Conservation (phyloP, 2,113 vertebrate species). For the Cyphomyrus plagiostoma region DNA sequence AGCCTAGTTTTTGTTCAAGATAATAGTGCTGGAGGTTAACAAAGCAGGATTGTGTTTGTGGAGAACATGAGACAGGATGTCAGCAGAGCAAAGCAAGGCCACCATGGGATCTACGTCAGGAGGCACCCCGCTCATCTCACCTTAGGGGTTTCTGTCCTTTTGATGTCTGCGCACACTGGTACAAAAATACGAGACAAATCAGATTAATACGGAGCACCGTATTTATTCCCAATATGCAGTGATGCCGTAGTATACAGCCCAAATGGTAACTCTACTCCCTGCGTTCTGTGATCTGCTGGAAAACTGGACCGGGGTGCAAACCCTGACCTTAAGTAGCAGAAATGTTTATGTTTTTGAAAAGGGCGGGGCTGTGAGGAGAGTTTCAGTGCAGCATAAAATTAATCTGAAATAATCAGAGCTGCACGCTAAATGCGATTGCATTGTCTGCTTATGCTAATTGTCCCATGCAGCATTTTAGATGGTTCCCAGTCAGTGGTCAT, state of each 20-base stretch:
- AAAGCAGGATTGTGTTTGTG: neutral
- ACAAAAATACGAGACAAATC: neutral
- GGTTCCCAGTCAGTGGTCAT: neutral
- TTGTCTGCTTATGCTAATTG: conserved; percentile 39
- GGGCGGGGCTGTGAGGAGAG: neutral
- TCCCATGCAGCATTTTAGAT: neutral
- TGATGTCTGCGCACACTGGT: neutral
- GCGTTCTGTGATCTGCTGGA: neutral
- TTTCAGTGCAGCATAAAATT: neutral
- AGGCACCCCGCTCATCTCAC: neutral
- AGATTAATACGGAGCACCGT: neutral
- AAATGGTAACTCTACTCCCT: neutral
- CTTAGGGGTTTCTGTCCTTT: neutral
- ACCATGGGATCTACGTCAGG: neutral
- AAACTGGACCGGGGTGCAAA: neutral
- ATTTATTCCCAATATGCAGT: neutral
- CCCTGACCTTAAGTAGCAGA: neutral
- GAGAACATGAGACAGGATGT: neutral
- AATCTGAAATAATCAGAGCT: neutral
- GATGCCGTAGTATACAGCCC: neutral
- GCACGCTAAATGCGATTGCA: conserved; percentile 41
- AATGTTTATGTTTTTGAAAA: neutral
- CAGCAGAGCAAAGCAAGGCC: neutral
- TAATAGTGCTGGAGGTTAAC: neutral
- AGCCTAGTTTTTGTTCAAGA: neutral